A percentile compares a stretch with the other conserved stretches of the same genome.
These are phyloP conservation scores for Epizoanthus fatuus DNA, from an alignment of 92 coral and sea anemone species.

Conservation along the genomic window DNA sequence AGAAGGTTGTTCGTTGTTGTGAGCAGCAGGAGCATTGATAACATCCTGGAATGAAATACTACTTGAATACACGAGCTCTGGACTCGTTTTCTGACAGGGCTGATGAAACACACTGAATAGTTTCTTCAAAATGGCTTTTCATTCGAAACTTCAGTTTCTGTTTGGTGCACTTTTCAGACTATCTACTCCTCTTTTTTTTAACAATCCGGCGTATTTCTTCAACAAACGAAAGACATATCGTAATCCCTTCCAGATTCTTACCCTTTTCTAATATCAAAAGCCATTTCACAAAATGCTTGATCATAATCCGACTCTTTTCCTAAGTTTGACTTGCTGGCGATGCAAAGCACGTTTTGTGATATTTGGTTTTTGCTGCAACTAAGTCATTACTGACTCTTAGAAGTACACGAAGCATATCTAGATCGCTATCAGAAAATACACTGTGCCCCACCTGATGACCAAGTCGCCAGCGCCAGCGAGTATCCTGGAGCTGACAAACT, in stretches of 20 bases:
- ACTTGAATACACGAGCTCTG: constrained; percentile 44
- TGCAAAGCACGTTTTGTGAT: constrained; percentile 41
- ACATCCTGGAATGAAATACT: constrained; percentile 29
- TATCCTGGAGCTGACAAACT: too few relatives aligned
- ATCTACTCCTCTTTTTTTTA: constrained; percentile 19
- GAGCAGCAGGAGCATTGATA: constrained; percentile 4
- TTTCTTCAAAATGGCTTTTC: constrained; percentile 30
- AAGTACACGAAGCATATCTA: neutral
- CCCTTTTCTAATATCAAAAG: constrained; percentile 4
- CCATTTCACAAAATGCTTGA: constrained; percentile 20
- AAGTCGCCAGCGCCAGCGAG: too few relatives aligned
- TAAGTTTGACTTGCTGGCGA: constrained; percentile 36
- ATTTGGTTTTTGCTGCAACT: constrained; percentile 37
- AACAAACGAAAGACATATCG: constrained; percentile 22
- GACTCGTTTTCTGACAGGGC: neutral
- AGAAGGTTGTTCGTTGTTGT: too few relatives aligned
- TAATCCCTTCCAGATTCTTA: constrained; percentile 23
- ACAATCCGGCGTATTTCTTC: neutral
- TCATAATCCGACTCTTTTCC: constrained; percentile 1
- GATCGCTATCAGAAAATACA: neutral
- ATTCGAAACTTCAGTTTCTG: constrained; percentile 46
- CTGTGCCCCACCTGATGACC: neutral
- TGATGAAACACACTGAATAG: constrained; percentile 40
- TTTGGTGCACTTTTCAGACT: constrained; percentile 29
- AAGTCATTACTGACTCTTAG: constrained; percentile 1